phyloP scores from a whole-genome alignment of 2,113 vertebrate genomes.

The Oreochromis tanganicae region DNA sequence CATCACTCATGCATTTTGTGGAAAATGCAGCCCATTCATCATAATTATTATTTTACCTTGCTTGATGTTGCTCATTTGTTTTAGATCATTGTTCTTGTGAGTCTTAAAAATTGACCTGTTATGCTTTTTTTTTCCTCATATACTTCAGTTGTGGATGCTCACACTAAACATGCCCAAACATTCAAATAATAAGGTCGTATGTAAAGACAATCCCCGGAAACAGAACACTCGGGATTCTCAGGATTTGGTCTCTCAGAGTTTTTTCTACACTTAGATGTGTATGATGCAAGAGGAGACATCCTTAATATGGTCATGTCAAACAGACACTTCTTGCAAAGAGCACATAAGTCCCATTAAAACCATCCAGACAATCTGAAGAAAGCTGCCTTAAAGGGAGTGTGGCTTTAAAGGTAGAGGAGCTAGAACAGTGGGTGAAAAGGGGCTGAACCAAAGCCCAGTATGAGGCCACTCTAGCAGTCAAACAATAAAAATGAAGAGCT shows the following conservation, averaged over 20 bases:
- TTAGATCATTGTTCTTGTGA: neutral
- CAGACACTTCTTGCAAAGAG: neutral
- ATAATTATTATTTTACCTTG: neutral
- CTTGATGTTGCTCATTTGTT: neutral
- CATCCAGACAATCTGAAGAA: neutral
- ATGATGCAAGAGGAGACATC: neutral
- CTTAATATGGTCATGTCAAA: neutral
- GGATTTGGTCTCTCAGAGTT: neutral
- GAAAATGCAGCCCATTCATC: neutral
- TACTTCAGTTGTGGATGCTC: neutral
- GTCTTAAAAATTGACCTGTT: neutral
- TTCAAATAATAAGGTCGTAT: neutral
- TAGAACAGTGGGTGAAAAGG: neutral
- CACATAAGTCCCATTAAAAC: neutral
- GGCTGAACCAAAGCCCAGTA: neutral
- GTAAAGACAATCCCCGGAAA: neutral
- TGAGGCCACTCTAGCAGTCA: neutral
- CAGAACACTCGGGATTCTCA: neutral
- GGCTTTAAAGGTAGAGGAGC: neutral
- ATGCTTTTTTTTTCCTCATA: neutral
- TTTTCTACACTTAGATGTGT: neutral
- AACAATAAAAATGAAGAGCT: neutral
- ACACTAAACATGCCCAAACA: neutral
- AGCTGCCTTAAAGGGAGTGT: neutral
- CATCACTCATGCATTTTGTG: conserved; percentile 17